Evolutionary conservation across 2,888 invertebrate genomes (phyloP), one percentile per base, ranked within the genome.

Genomic region (Gastrophysa polygoni): DNA sequence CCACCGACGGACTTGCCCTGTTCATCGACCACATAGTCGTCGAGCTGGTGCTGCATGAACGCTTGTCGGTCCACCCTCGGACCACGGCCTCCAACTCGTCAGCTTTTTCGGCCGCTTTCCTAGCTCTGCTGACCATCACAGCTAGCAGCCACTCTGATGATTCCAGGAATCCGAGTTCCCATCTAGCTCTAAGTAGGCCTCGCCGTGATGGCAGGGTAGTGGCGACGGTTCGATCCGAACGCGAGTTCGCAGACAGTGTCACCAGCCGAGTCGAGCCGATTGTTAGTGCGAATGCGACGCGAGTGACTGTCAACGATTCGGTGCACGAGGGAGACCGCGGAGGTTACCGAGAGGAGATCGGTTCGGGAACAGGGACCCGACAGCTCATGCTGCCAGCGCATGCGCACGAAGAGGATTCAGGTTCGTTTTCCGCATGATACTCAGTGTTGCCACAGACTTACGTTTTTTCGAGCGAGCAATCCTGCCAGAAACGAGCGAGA

Each of bases 351-450:
- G 67, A 68, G 14, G 54, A 48, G 38, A 49, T 48, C 16, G 50
- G 61, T 21, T 57, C 59, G 44, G 56, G 55, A 28, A 65, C 55
- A 63, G 66, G 65, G 61, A 70, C 67, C 49, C 64, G 63, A 66
- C 78, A 75, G 78, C 77, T 77, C 73, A 79, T 79, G 78, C 78
- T 76, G 71, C 75, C 78, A 61, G 77, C 72, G 73, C 75, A 76
- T 75, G 77, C 74, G 70, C 73, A 77, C 74, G 71, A 71, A 73
- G 74, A 72, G 70, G 75, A 73, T 73, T 76, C 78, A 78, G 76
- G 79, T 79, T 70, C 78, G 78, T 2, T 32, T 24, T n/a, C n/a
- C n/a, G n/a, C n/a, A n/a, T n/a, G n/a, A n/a, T n/a, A n/a, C n/a
- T n/a, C n/a, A n/a, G n/a, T n/a, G n/a, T n/a, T n/a, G n/a, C n/a